Conservation (phyloP, 2,113 vertebrate genomes). For the Ameiurus melas region DNA sequence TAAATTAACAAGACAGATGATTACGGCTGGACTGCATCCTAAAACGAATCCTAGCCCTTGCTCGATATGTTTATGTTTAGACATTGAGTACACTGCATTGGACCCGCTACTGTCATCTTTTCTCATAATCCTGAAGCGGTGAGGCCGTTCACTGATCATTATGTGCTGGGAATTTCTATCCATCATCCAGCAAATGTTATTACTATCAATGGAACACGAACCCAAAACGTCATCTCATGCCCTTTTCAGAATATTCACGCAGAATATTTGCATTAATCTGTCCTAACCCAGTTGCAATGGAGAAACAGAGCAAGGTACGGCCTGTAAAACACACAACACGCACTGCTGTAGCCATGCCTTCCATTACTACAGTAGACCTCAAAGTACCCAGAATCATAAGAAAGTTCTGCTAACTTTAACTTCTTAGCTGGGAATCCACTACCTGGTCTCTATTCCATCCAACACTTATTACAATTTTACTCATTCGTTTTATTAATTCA, state of each 20-base stretch:
- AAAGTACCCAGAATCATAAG: background rate
- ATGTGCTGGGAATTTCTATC: conserved; percentile 15
- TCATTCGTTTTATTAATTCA: background rate
- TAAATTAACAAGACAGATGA: conserved; percentile 49
- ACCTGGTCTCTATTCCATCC: background rate
- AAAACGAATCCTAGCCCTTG: conserved; percentile 31
- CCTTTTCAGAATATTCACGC: conserved; percentile 28
- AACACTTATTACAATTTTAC: background rate
- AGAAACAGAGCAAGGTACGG: background rate
- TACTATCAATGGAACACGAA: conserved; percentile 8
- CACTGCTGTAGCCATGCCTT: background rate
- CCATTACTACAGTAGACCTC: background rate
- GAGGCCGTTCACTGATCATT: background rate
- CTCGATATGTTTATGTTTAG: conserved; percentile 39
- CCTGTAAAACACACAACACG: background rate
- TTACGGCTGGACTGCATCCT: conserved; percentile 17
- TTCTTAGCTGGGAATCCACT: background rate
- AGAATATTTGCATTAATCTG: conserved; percentile 20
- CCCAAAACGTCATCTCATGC: conserved; percentile 32
- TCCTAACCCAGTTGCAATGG: conserved; percentile 23
- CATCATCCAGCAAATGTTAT: conserved; percentile 29
- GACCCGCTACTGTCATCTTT: conserved; percentile 27
- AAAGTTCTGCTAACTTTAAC: background rate
- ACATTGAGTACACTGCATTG: conserved; percentile 9
- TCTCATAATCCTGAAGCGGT: conserved; percentile 3